A percentile compares a stretch with the other conserved stretches of the same genome.
These are phyloP conservation scores for Neogale vison DNA, from an alignment of 2,113 vertebrate genomes.

Conservation along the genomic window DNA sequence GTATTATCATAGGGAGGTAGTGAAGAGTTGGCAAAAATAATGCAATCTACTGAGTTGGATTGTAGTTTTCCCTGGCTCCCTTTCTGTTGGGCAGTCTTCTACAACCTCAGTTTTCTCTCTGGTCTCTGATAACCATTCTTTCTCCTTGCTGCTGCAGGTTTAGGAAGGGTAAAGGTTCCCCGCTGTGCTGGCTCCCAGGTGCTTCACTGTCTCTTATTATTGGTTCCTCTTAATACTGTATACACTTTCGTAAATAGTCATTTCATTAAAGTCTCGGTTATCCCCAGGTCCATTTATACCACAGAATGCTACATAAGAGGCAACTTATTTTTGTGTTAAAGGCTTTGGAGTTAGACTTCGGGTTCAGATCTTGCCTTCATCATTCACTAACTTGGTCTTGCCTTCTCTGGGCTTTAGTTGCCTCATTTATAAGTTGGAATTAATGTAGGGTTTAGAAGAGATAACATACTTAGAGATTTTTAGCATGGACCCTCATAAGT, in stretches of 20 bases:
- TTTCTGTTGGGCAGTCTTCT: not conserved
- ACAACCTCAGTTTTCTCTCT: not conserved
- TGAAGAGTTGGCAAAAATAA: not conserved
- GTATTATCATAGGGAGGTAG: not conserved
- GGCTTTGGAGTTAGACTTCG: slow-evolving; percentile 27
- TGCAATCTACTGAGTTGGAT: not conserved
- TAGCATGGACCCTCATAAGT: not conserved
- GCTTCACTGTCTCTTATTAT: not conserved
- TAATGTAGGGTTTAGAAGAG: slow-evolving; percentile 18
- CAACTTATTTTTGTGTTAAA: slow-evolving; percentile 43
- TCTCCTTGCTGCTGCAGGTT: not conserved
- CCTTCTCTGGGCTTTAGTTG: not conserved
- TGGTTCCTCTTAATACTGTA: not conserved
- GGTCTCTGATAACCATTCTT: not conserved
- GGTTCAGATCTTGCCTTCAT: slow-evolving; percentile 22
- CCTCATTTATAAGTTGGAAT: slow-evolving; percentile 33
- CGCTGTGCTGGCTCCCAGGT: not conserved
- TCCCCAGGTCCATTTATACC: not conserved
- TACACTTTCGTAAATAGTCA: not conserved
- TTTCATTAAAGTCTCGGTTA: not conserved
- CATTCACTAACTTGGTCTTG: not conserved
- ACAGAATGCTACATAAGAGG: not conserved
- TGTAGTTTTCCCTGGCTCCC: not conserved
- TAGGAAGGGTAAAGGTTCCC: not conserved
- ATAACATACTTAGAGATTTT: not conserved